phyloP scores from a whole-genome alignment of 2,888 invertebrate species.

The Campoplex capitator region DNA sequence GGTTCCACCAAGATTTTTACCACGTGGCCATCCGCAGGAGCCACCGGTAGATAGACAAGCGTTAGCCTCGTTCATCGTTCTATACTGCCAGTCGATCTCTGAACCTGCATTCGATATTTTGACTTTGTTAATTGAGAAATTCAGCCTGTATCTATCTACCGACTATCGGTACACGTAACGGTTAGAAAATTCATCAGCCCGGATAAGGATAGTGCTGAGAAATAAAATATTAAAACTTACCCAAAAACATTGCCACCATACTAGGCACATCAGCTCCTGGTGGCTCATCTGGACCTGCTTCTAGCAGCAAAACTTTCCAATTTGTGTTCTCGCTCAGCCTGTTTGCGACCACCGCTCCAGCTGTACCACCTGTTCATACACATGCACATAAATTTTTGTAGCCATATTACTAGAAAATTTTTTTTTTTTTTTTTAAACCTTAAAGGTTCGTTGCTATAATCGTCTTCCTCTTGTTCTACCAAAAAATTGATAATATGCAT shows the following conservation, averaged over 20 bases:
- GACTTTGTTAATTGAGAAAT: slow-evolving; percentile 18
- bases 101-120: slow-evolving; percentile 77
- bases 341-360: slow-evolving; percentile 88
- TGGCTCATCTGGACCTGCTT: slow-evolving; percentile 91
- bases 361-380: slow-evolving; percentile 86
- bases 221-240: slow-evolving; percentile 77
- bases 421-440: background rate
- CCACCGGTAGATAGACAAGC: slow-evolving; percentile 86
- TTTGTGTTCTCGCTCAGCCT: slow-evolving; percentile 88
- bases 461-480: background rate
- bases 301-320: slow-evolving; percentile 90
- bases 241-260: slow-evolving; percentile 89
- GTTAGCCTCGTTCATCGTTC: slow-evolving; percentile 88
- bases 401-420: background rate
- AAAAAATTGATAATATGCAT: background rate
- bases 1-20: slow-evolving; percentile 90
- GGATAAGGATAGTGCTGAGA: background rate
- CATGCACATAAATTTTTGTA: background rate
- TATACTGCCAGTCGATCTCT: slow-evolving; percentile 89
- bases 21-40: slow-evolving; percentile 89
- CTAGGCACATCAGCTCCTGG: slow-evolving; percentile 88
- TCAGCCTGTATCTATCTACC: background rate
- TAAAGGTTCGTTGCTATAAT: background rate
- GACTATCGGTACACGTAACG: background rate
- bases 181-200: background rate